Evolutionary conservation across 2,888 invertebrate genomes (phyloP).

Genomic region (Spialia ferax): DNA sequence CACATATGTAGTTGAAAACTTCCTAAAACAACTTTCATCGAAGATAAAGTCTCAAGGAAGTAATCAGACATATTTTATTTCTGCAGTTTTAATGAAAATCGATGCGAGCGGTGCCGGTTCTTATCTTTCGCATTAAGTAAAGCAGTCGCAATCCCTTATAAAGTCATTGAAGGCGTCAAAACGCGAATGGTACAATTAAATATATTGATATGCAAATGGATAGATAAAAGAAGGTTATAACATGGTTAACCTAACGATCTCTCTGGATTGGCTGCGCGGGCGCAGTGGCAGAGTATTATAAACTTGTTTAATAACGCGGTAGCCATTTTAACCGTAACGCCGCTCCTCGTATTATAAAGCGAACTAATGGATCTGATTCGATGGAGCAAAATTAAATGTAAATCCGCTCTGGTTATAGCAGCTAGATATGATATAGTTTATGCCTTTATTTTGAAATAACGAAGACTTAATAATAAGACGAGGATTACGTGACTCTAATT

Average conservation of each 20-base stretch:
- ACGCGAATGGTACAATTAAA: slow-evolving; percentile 60
- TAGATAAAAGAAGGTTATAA: slow-evolving; percentile 74
- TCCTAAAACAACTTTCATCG: slow-evolving; percentile 33
- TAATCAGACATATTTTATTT: slow-evolving; percentile 41
- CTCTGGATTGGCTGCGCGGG: slow-evolving; percentile 49
- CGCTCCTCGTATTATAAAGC: slow-evolving; percentile 57
- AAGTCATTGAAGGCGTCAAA: slow-evolving; percentile 70
- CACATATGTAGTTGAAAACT: slow-evolving; percentile 19
- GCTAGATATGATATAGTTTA: slow-evolving; percentile 27
- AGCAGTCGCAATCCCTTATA: slow-evolving; percentile 63
- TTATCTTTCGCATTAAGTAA: slow-evolving; percentile 56
- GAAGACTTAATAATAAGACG: slow-evolving; percentile 16
- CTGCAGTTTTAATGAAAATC: slow-evolving; percentile 48
- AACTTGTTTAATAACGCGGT: slow-evolving; percentile 58
- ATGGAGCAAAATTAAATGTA: slow-evolving; percentile 38
- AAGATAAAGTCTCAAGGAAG: slow-evolving; percentile 21
- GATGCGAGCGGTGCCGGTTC: slow-evolving; percentile 46
- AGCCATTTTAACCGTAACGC: slow-evolving; percentile 54
- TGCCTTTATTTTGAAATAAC: slow-evolving; percentile 30
- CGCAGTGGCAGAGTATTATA: slow-evolving; percentile 49
- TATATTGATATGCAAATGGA: slow-evolving; percentile 69
- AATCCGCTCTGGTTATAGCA: slow-evolving; percentile 33
- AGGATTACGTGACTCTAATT: slow-evolving; percentile 13
- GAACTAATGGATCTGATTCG: slow-evolving; percentile 52
- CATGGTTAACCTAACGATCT: slow-evolving; percentile 65